Base-by-base conservation (phyloP, 2,888 invertebrate species). In the Ochlodes sylvanus region DNA sequence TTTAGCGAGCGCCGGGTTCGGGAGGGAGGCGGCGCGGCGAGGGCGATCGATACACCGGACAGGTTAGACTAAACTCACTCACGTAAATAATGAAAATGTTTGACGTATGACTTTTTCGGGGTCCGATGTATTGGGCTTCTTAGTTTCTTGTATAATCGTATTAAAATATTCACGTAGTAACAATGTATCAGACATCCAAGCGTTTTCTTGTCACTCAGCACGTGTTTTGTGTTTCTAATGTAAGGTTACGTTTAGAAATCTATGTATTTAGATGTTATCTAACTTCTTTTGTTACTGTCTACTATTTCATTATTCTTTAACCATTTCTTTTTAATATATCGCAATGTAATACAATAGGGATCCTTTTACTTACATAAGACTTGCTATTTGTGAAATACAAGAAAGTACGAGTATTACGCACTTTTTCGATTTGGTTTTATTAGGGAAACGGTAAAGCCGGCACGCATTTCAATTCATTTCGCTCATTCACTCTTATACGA, bases 81-180 rank as follows among this genome's bases (percentile, higher is more conserved):
- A 84, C 83, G 83, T 90, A 86, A 90, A 90, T 90, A 89, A 90
- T 89, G 85, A 86, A 90, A 86, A 80, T 82, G 79, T 81, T 85
- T 81, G 67, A 62, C 38, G 27, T 62, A 50, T 50, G 47, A 56
- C 56, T 55, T 68, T 65, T 61, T 61, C 38, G 55, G 67, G 15
- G 10, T 62, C 42, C 15, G 47, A 9, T 17, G 21, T 21, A 62
- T 38, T 15, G n/a, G 9, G 47, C 15, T 19, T 61, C 14, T 54
- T 32, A n/a, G 2, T 34, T 67, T 55, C 4, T 54, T 55, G 19
- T 4, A 38, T 12, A 62, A 56, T n/a, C 1, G 10, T 34, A 34
- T 38, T 38, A 67, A 55, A 17, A n/a, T n/a, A 67, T 54, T 61
- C 60, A 55, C 58, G 52, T 58, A 38, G 15, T 17, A 42, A 60